These are phyloP conservation scores for Pogonomyrmex barbatus DNA, from an alignment of 1,140 invertebrate genomes.

Conservation along the genomic window DNA sequence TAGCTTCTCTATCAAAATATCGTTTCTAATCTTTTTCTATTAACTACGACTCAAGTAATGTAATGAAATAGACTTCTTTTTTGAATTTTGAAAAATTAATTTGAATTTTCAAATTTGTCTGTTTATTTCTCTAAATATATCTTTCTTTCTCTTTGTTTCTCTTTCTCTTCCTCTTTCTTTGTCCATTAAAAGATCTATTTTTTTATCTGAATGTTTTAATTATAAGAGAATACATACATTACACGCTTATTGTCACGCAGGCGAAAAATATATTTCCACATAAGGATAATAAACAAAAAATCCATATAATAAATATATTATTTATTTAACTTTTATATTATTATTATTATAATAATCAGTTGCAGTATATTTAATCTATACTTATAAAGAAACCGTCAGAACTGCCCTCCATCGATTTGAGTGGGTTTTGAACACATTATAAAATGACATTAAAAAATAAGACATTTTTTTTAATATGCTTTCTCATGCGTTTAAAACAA, in stretches of 20 bases:
- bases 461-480: neutral
- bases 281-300: slow-evolving; percentile 33
- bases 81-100: neutral
- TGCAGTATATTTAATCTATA: slow-evolving; percentile 75
- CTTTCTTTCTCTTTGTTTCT: neutral
- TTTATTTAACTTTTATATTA: slow-evolving; percentile 77
- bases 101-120: neutral
- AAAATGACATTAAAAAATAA: neutral
- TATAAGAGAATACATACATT: neutral
- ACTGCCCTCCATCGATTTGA: neutral
- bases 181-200: neutral
- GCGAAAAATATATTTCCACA: neutral
- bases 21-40: neutral
- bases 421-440: neutral
- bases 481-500: neutral
- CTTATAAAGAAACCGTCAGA: slow-evolving; percentile 35
- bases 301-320: slow-evolving; percentile 83
- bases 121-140: neutral
- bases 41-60: neutral
- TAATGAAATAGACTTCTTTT: neutral
- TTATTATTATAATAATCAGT: slow-evolving; percentile 81
- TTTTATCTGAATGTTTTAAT: neutral
- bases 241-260: neutral
- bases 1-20: neutral
- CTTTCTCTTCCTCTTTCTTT: no score